phyloP scores from a whole-genome alignment of 2,797 vertebrate genomes.

The Sebastes trivittatus region DNA sequence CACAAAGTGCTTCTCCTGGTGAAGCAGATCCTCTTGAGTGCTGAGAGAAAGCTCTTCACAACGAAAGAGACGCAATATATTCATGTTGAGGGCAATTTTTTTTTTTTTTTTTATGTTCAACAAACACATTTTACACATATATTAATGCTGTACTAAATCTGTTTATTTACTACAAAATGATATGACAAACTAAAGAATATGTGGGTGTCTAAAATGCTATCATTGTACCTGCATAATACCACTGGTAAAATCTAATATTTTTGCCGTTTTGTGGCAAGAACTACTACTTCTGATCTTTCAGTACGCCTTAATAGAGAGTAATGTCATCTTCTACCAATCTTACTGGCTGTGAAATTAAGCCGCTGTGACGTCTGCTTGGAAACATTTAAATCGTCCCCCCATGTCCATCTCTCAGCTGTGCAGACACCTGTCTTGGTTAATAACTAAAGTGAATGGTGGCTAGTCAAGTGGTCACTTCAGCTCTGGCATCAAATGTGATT shows the following conservation, averaged over 20 bases:
- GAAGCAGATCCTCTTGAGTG: background rate
- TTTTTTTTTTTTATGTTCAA: background rate
- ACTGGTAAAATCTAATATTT: background rate
- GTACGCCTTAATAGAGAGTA: background rate
- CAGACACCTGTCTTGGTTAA: background rate
- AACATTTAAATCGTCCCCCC: background rate
- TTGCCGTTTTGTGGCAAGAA: background rate
- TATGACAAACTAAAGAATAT: background rate
- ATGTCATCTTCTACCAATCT: background rate
- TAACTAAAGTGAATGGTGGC: background rate
- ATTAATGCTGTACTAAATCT: background rate
- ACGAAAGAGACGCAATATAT: background rate
- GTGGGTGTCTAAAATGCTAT: fast-evolving
- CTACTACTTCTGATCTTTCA: too few relatives aligned
- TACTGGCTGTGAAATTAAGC: background rate
- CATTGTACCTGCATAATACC: background rate
- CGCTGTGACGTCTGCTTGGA: background rate
- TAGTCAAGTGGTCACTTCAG: background rate
- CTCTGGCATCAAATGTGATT: background rate
- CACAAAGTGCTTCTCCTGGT: constrained; percentile 10
- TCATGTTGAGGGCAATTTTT: background rate
- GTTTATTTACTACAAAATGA: background rate
- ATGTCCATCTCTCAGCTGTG: background rate
- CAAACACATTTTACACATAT: background rate
- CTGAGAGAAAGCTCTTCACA: background rate